These are phyloP conservation scores for Atethmia centrago DNA, from an alignment of 2,888 invertebrate genomes.

Conservation along the genomic window DNA sequence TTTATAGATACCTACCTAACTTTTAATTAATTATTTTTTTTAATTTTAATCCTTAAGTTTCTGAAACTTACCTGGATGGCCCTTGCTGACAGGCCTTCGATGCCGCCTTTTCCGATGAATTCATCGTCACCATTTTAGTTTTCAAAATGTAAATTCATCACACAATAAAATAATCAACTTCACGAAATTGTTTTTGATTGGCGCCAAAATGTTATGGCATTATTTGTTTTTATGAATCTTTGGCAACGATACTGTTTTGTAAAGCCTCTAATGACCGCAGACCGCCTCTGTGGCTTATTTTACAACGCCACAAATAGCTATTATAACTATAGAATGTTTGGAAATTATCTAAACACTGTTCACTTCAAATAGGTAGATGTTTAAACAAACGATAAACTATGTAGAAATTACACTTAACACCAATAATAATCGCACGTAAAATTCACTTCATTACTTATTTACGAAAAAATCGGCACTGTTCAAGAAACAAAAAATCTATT, in stretches of 20 bases:
- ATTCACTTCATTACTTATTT: slow-evolving; percentile 45
- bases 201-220: slow-evolving; percentile 54
- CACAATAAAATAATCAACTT: slow-evolving; percentile 45
- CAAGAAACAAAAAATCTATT: slow-evolving; percentile 27
- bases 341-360: slow-evolving; percentile 57
- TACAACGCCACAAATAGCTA: slow-evolving; percentile 66
- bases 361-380: slow-evolving; percentile 44
- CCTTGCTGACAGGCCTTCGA: slow-evolving; percentile 90
- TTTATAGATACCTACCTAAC: too few relatives aligned
- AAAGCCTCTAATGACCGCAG: slow-evolving; percentile 43
- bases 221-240: slow-evolving; percentile 54
- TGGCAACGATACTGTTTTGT: slow-evolving; percentile 48
- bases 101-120: slow-evolving; percentile 88
- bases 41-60: background rate
- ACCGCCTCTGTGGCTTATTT: slow-evolving; percentile 57
- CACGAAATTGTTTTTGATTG: slow-evolving; percentile 46
- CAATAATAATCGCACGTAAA: slow-evolving; percentile 23
- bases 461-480: slow-evolving; percentile 41
- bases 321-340: slow-evolving; percentile 47
- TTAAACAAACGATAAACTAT: slow-evolving; percentile 32
- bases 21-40: too few relatives aligned
- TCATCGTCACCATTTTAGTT: slow-evolving; percentile 90
- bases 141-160: slow-evolving; percentile 60
- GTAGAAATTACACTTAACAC: slow-evolving; percentile 32
- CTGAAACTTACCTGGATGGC: slow-evolving; percentile 81